phyloP scores from a whole-genome alignment of 2,888 invertebrate genomes.

The Parochlus steinenii region DNA sequence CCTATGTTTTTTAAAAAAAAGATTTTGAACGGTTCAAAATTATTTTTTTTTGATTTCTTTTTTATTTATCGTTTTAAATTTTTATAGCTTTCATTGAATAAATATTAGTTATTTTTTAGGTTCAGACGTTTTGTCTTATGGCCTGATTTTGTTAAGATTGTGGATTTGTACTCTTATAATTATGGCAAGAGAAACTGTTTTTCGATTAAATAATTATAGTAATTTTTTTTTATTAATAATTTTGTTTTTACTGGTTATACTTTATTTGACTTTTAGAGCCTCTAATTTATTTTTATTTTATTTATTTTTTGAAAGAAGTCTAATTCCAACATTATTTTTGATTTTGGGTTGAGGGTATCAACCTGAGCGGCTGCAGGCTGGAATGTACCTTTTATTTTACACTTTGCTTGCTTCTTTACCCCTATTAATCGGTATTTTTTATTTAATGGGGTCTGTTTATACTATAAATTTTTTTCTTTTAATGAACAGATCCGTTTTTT shows the following conservation, averaged over 20 bases:
- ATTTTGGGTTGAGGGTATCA: conserved; percentile 53
- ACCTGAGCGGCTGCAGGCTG: conserved; percentile 48
- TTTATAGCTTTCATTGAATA: conserved; percentile 27
- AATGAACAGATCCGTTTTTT: conserved; percentile 29
- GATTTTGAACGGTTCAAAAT: conserved; percentile 38
- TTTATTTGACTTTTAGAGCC: conserved; percentile 38
- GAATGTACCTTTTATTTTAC: conserved; percentile 51
- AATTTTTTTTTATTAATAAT: conserved; percentile 37
- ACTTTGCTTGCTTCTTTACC: conserved; percentile 44
- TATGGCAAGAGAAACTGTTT: conserved; percentile 36
- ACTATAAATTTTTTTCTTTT: conserved; percentile 37
- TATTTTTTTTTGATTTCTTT: conserved; percentile 34
- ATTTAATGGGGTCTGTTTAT: conserved; percentile 23
- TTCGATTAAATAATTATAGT: conserved; percentile 31
- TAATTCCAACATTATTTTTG: conserved; percentile 49
- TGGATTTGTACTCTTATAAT: conserved; percentile 44
- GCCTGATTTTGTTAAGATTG: conserved; percentile 38
- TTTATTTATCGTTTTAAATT: conserved; percentile 31
- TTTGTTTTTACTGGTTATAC: conserved; percentile 35
- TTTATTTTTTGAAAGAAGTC: conserved; percentile 50
- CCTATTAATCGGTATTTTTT: conserved; percentile 18
- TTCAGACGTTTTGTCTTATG: conserved; percentile 36
- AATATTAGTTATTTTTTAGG: conserved; percentile 32
- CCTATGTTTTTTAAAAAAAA: conserved; percentile 33
- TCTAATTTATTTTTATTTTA: conserved; percentile 48